A percentile compares a stretch with the other conserved stretches of the same genome.
phyloP scores from a whole-genome alignment of 2,113 vertebrate species.

The Emydura subglobosa region DNA sequence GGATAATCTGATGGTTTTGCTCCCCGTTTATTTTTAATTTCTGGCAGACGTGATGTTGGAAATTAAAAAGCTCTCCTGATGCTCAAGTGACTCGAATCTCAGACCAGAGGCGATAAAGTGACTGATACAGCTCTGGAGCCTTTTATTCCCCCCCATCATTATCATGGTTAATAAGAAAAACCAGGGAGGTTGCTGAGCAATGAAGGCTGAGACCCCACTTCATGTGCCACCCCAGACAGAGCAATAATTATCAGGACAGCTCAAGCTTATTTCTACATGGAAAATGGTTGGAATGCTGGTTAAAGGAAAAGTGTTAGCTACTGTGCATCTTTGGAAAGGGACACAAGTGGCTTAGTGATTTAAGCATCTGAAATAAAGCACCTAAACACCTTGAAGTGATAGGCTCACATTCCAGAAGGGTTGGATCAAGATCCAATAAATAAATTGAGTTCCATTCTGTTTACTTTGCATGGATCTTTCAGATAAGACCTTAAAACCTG shows the following conservation, averaged over 20 bases:
- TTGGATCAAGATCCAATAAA: conserved; percentile 21
- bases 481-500: neutral
- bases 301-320: conserved; percentile 64
- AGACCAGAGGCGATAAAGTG: conserved; percentile 71
- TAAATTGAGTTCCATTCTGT: neutral
- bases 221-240: conserved; percentile 67
- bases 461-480: neutral
- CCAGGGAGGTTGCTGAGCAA: conserved; percentile 44
- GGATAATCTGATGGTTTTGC: conserved; percentile 65
- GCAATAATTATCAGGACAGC: conserved; percentile 76
- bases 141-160: conserved; percentile 73
- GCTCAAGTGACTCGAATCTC: conserved; percentile 62
- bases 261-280: conserved; percentile 74
- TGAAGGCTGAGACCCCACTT: conserved; percentile 41
- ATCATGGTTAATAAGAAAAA: conserved; percentile 67
- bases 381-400: conserved; percentile 44
- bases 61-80: conserved; percentile 74
- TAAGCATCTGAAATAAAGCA: conserved; percentile 61
- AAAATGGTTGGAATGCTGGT: conserved; percentile 66
- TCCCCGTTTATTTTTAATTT: conserved; percentile 76
- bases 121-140: conserved; percentile 67
- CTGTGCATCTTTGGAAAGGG: conserved; percentile 59
- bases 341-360: conserved; percentile 50
- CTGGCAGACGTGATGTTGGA: conserved; percentile 66
- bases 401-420: neutral